phyloP scores from a whole-genome alignment of 2,797 vertebrate species.

The Argya squamiceps region DNA sequence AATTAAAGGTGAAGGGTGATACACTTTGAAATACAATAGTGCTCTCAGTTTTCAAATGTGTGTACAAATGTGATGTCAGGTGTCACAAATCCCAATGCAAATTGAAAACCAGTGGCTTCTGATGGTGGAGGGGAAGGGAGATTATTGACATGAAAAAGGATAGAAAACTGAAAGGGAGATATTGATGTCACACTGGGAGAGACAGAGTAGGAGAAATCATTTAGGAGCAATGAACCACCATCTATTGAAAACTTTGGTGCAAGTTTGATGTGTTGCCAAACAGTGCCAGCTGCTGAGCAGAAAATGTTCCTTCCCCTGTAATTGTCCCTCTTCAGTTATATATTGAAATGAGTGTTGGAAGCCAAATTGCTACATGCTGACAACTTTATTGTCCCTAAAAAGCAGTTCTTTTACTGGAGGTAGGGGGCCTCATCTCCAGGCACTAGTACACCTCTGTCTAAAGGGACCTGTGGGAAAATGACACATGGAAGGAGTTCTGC shows the following conservation, averaged over 20 bases:
- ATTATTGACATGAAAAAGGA: neutral
- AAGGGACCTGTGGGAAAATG: slow-evolving; percentile 5
- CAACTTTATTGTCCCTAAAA: slow-evolving; percentile 15
- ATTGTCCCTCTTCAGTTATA: neutral
- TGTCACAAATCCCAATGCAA: neutral
- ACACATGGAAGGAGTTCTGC: neutral
- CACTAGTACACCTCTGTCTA: neutral
- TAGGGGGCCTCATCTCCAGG: neutral
- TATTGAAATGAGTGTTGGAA: neutral
- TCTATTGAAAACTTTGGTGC: neutral
- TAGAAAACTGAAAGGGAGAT: neutral
- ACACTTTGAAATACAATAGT: neutral
- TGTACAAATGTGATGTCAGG: neutral
- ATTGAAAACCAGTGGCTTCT: neutral
- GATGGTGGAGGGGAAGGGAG: neutral
- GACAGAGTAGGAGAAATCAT: neutral
- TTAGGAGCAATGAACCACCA: neutral
- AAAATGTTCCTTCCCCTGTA: neutral
- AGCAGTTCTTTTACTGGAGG: neutral
- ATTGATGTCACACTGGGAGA: neutral
- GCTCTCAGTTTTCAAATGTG: neutral
- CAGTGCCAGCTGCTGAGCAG: neutral
- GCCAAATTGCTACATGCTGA: neutral
- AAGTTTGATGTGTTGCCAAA: neutral
- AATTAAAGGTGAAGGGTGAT: neutral